These are phyloP conservation scores for Pteromalus puparum DNA, from an alignment of 1,140 invertebrate species.

Conservation along the genomic window DNA sequence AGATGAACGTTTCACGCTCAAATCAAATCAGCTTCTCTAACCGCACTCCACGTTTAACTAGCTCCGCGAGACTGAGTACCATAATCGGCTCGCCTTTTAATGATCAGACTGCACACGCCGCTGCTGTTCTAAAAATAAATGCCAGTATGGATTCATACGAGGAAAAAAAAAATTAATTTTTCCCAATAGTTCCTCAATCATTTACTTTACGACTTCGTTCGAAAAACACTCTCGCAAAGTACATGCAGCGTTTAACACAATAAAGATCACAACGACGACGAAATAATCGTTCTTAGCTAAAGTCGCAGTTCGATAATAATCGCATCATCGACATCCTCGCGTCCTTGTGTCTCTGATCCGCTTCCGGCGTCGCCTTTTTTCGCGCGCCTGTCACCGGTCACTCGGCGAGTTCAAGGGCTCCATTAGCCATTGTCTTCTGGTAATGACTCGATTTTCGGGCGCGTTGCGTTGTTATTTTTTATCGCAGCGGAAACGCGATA, in stretches of 20 bases:
- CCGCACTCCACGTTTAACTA: background rate
- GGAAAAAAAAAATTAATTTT: constrained; percentile 5
- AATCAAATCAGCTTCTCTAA: constrained; percentile 1
- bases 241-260: too few relatives aligned
- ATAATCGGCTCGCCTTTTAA: constrained; percentile 3
- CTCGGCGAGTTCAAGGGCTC: background rate
- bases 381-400: background rate
- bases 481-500: constrained; percentile 8
- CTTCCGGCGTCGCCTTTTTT: background rate
- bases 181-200: background rate
- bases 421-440: background rate
- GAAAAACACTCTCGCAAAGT: too few relatives aligned
- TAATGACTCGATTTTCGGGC: background rate
- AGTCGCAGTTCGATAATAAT: background rate
- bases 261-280: too few relatives aligned
- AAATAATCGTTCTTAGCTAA: background rate
- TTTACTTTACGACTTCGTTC: background rate
- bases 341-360: background rate
- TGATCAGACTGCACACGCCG: background rate
- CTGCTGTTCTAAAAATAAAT: background rate
- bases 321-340: background rate
- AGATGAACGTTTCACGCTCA: constrained; percentile 25
- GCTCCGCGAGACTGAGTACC: constrained; percentile 9
- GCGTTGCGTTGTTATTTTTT: background rate
- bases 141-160: background rate